Evolutionary conservation across 2,888 invertebrate species (phyloP), one percentile per base, ranked within the genome.

Genomic region (Philonicus albiceps): DNA sequence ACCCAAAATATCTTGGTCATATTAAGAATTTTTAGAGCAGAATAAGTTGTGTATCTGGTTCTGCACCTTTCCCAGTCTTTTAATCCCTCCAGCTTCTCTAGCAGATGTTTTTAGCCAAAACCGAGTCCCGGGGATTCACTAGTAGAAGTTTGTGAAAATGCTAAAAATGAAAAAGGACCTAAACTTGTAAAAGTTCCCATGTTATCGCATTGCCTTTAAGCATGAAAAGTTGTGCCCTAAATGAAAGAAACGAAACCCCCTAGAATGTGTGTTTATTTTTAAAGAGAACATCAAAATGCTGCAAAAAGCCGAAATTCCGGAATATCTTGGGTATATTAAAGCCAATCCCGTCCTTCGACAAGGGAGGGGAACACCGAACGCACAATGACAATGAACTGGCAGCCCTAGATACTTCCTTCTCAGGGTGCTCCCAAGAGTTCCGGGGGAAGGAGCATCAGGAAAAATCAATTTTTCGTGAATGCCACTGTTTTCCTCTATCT

Each of bases 361-460:
- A 81, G 34, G 81, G 81, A 53, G 34, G n/a, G 31, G 16, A 22
- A 19, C 30, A 1, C 43, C 34, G 31, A 30, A 81, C 55, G 37
- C 43, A 53, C 40, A 19, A 74, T 85, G 85, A 74, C 74, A 85
- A 85, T 85, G 74, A 85, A 85, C 85, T 85, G 85, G 85, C 85
- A 85, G 85, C 73, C 74, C 85, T 85, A 85, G 30, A 85, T 81
- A 81, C 34, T 81, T 81, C 81, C 19, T 55, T 81, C 81, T 55
- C 19, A 3, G 19, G 64, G 19, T 64, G 53, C 53, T 81, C 53
- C 31, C 53, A 55, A 80, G 49, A 55, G 22, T 37, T 37, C 6
- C 11, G 37, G 27, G 27, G 64, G 64, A 4, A 27, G 81, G 81
- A 34, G n/a, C 55, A 34, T 34, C 34, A 55, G 34, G 81, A 81